phyloP scores from a whole-genome alignment of 2,113 vertebrate species.

The Pseudopipra pipra region DNA sequence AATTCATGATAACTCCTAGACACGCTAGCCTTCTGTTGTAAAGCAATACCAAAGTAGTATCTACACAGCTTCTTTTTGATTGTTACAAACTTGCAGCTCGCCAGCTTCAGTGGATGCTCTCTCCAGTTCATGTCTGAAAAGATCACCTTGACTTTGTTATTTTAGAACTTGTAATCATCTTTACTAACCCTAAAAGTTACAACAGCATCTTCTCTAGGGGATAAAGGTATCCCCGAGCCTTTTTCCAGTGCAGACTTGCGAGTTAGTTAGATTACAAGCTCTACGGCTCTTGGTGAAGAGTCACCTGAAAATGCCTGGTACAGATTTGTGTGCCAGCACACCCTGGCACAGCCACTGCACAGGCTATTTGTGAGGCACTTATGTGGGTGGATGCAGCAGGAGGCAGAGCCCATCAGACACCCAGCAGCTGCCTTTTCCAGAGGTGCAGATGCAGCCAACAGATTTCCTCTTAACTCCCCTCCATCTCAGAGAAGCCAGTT shows the following conservation, averaged over 20 bases:
- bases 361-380: background rate
- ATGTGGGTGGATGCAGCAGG: background rate
- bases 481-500: background rate
- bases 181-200: background rate
- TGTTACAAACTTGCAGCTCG: accelerated
- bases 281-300: background rate
- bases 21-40: background rate
- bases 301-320: background rate
- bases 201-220: background rate
- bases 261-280: background rate
- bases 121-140: background rate
- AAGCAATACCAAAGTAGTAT: background rate
- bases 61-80: background rate
- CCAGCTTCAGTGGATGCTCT: background rate
- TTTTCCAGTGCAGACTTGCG: background rate
- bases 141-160: background rate
- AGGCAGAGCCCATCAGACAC: background rate
- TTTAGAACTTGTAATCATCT: background rate
- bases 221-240: background rate
- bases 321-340: accelerated
- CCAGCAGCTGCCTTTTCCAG: background rate
- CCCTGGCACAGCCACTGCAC: background rate
- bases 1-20: background rate
- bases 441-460: background rate
- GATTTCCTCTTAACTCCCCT: background rate